Conservation (phyloP, 2,888 invertebrate genomes). For the Aromia moschata region DNA sequence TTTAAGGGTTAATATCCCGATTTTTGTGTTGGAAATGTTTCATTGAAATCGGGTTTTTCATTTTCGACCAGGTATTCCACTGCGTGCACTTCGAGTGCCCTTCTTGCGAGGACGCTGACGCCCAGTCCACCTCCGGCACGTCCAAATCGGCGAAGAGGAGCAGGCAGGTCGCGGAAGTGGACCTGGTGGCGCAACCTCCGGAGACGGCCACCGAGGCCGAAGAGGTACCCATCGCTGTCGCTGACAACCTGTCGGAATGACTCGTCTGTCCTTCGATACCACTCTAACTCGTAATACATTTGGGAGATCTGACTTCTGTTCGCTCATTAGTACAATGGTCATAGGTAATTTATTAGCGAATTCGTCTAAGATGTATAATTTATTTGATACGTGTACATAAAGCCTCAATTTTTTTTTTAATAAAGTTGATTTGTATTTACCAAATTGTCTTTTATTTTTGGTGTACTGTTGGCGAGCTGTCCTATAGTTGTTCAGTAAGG, state of each 20-base stretch:
- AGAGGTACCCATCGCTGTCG: conserved; percentile 46
- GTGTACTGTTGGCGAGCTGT: too few species aligned
- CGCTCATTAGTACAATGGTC: not conserved
- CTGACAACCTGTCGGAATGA: conserved; percentile 5
- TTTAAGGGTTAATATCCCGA: too few species aligned
- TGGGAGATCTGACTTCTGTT: not conserved
- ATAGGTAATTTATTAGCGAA: not conserved
- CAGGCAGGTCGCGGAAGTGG: conserved; percentile 23
- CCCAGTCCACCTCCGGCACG: conserved; percentile 9
- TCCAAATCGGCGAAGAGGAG: conserved; percentile 24
- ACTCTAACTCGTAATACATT: not conserved
- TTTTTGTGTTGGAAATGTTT: too few species aligned
- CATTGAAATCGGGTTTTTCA: too few species aligned
- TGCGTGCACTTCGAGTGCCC: conserved; percentile 98
- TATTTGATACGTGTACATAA: not conserved
- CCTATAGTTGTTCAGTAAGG: too few species aligned
- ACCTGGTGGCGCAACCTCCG: conserved; percentile 47
- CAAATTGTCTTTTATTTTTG: not conserved
- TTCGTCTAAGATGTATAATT: not conserved
- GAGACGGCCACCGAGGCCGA: conserved; percentile 60
- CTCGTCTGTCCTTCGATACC: not conserved
- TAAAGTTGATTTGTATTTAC: not conserved
- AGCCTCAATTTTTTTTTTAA: conserved; percentile 1
- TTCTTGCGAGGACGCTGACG: conserved; percentile 66
- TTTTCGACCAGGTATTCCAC: conserved; percentile 99